These are phyloP conservation scores for Andrena haemorrhoa DNA, from an alignment of 2,888 invertebrate species.

Conservation along the genomic window DNA sequence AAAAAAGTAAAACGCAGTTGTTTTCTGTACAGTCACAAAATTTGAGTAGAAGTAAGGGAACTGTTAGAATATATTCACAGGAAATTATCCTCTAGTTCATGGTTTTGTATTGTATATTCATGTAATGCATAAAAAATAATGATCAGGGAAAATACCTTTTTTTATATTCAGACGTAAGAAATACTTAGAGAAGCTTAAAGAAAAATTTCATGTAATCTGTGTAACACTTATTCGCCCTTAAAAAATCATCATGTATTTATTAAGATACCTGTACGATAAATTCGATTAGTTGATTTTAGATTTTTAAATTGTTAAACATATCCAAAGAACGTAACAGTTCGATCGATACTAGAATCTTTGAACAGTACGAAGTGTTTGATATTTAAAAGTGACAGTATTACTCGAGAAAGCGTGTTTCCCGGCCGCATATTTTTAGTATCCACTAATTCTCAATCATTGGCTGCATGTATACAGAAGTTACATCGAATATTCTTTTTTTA, in stretches of 20 bases:
- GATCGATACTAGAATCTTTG: constrained; percentile 3
- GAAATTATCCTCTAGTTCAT: constrained; percentile 65
- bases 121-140: constrained; percentile 53
- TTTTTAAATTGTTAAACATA: constrained; percentile 47
- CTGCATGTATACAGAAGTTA: constrained; percentile 32
- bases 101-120: constrained; percentile 72
- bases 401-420: constrained; percentile 27
- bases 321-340: constrained; percentile 22
- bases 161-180: constrained; percentile 31
- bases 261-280: constrained; percentile 45
- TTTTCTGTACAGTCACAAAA: constrained; percentile 76
- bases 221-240: constrained; percentile 30
- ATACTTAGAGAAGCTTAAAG: constrained; percentile 16
- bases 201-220: constrained; percentile 22
- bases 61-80: constrained; percentile 65
- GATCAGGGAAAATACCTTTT: constrained; percentile 36
- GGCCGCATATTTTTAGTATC: constrained; percentile 30
- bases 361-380: constrained; percentile 27
- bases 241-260: constrained; percentile 37
- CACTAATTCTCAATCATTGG: constrained; percentile 30
- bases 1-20: constrained; percentile 63
- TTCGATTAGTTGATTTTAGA: constrained; percentile 25
- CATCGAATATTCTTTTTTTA: constrained; percentile 56
- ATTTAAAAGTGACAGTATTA: constrained; percentile 18
- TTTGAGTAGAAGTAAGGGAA: constrained; percentile 72